Evolutionary conservation across 2,797 vertebrate genomes (phyloP), one percentile per base, ranked within the genome.

Genomic region (Cyprinodon diabolis): DNA sequence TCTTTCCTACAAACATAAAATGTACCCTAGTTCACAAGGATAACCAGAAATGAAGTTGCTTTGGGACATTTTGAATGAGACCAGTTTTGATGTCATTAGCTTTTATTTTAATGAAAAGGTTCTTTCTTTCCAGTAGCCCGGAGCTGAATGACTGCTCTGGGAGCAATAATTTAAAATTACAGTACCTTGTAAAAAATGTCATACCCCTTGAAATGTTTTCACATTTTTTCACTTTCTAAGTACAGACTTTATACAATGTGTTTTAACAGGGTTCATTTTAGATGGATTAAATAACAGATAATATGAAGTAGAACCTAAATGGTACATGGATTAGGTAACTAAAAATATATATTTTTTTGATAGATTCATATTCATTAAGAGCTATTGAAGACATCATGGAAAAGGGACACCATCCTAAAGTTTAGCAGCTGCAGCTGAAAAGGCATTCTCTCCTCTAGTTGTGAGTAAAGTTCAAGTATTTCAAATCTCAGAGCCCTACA

Each of bases 1-100:
- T 74, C 79, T 94, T 94, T 94, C 93, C 91, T 89, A 87, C 76
- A 2, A 71, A 87, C 69, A 67, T 94, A 92, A 93, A 91, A 76
- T 77, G 6, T 60, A 75, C 79, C 72, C 14, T 62, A 56, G 51
- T 81, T 73, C 81, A 71, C 25, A 68, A 87, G 85, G 84, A 76
- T 80, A 86, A 85, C 80, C 74, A 84, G 82, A 78, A 81, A 86
- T 88, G 85, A 45, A 72, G 79, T 82, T 82, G 88, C 86, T 89
- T 48, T 30, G 88, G 91, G 90, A 90, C 78, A 49, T 88, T 92
- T 87, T 84, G 84, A 89, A 90, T 82, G 73, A 79, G 80, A 81
- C 86, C 89, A 92, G 89, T 93, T 92, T 92, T 83, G 79, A 78
- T 72, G 79, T 81, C 79, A 85, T 87, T 78, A 82, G 71, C 87